These are phyloP conservation scores for Anguilla japonica DNA, from an alignment of 2,113 vertebrate species.

Conservation along the genomic window DNA sequence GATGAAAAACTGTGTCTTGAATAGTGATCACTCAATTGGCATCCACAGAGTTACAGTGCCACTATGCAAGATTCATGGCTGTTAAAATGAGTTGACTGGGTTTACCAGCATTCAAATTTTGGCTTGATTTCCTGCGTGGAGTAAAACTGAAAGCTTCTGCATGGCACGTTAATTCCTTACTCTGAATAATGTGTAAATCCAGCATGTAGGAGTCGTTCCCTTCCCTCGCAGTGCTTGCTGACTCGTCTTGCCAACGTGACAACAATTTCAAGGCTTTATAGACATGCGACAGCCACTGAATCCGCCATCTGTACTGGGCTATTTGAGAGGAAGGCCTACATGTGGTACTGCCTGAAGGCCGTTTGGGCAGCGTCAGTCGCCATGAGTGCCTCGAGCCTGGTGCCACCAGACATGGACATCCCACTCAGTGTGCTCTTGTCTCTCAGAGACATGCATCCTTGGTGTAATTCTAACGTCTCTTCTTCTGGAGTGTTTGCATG, in stretches of 20 bases:
- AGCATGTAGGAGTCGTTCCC: background rate
- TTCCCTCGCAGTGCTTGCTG: background rate
- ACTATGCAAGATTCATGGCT: too few species aligned
- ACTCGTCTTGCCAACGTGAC: background rate
- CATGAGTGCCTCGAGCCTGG: background rate
- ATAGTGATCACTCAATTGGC: too few species aligned
- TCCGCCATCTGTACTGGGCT: background rate
- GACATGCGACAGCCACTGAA: background rate
- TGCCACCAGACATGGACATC: background rate
- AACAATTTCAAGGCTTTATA: background rate
- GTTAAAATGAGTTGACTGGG: too few species aligned
- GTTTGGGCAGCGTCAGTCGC: background rate
- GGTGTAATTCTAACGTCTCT: slow-evolving; percentile 57
- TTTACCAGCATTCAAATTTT: background rate
- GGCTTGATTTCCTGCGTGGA: background rate
- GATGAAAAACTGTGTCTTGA: slow-evolving; percentile 14
- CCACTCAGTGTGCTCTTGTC: slow-evolving; percentile 14
- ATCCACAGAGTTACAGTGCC: background rate
- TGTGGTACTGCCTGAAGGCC: background rate
- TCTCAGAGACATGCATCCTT: slow-evolving; percentile 53
- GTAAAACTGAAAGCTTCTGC: background rate
- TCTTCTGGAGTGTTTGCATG: slow-evolving; percentile 45
- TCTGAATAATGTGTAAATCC: background rate
- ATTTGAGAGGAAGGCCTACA: background rate
- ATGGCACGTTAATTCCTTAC: background rate